Evolutionary conservation across 2,888 invertebrate species (phyloP), one percentile per base, ranked within the genome.

Genomic region (Elaeidobius kamerunicus): DNA sequence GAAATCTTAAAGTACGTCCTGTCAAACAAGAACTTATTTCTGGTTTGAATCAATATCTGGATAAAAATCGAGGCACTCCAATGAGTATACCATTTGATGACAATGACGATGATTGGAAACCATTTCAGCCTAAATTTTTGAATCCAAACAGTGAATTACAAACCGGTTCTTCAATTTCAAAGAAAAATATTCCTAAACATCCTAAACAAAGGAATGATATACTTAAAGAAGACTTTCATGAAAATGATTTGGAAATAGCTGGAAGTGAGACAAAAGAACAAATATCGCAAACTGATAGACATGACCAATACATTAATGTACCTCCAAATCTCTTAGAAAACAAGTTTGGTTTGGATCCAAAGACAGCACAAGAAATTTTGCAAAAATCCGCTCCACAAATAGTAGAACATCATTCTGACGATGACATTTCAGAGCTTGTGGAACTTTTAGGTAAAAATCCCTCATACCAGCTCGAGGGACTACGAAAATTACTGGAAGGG

Each of bases 401-500:
- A 14, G 15, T 49, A 54, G 44, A 32, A 30, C 7, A 27, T 30
- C 45, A 52, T 17, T 12, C 55, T 16, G 44, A 55, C 17, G 23
- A 52, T 6, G 52, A 70, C 36, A 71, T 78, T 7, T 68, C 73
- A 32, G 75, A 75, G n/a, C 63, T 79, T 1, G 74, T 72, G 34
- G 69, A 75, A 1, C 63, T 80, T 5, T 66, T 79, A 20, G 79
- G 77, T 14, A 76, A 77, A 64, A 70, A 74, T 1, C 77, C 78
- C 0, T 69, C 70, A 5, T 72, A 74, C 48, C 78, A 80, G 65
- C 69, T 80, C 15, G 71, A 77, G 59, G 78, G 78, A 1, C 65
- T 79, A 1, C 74, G 76, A 35, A 73, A 75, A 50, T 62, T 79
- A 3, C 27, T 55, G 19, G 38, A 41, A 42, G 53, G 45, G 28